A percentile compares a stretch with the other conserved stretches of the same genome.
These are phyloP conservation scores for Eristalis pertinax DNA, from an alignment of 2,888 invertebrate genomes.

Conservation along the genomic window DNA sequence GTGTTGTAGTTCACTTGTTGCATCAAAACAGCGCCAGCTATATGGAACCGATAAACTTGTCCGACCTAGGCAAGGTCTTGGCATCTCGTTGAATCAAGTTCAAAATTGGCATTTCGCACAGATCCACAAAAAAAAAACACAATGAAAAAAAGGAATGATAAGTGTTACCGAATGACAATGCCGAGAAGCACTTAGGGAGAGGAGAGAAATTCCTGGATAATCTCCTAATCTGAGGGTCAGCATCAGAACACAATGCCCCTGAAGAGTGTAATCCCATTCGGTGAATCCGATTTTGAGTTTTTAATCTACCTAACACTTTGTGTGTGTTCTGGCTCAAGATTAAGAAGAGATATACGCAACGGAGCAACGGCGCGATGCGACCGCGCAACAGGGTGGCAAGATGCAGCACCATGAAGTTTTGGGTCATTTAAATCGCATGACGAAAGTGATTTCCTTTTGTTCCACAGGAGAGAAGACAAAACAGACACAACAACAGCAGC, in stretches of 20 bases:
- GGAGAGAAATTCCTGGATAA: slow-evolving; percentile 19
- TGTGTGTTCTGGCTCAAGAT: slow-evolving; percentile 56
- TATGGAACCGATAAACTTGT: slow-evolving; percentile 41
- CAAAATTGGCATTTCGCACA: slow-evolving; percentile 35
- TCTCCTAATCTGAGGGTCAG: slow-evolving; percentile 54
- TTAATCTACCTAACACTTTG: slow-evolving; percentile 59
- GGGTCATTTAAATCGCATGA: slow-evolving; percentile 72
- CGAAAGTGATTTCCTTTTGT: slow-evolving; percentile 70
- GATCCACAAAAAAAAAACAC: background rate
- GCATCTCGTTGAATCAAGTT: slow-evolving; percentile 47
- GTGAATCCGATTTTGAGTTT: slow-evolving; percentile 54
- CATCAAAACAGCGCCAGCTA: too few relatives aligned
- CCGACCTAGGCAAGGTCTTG: slow-evolving; percentile 54
- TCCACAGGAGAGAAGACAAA: background rate
- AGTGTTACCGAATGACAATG: background rate
- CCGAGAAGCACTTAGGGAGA: slow-evolving; percentile 13
- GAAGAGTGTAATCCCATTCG: slow-evolving; percentile 60
- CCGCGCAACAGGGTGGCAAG: slow-evolving; percentile 45
- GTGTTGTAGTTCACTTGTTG: slow-evolving; percentile 39
- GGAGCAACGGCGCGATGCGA: background rate
- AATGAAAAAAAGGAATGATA: too few relatives aligned
- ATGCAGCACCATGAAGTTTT: slow-evolving; percentile 58
- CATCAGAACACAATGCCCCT: slow-evolving; percentile 32
- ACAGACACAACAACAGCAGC: background rate
- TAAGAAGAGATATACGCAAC: too few relatives aligned